These are phyloP conservation scores for Chromis chromis DNA, from an alignment of 2,797 vertebrate genomes.

Conservation along the genomic window DNA sequence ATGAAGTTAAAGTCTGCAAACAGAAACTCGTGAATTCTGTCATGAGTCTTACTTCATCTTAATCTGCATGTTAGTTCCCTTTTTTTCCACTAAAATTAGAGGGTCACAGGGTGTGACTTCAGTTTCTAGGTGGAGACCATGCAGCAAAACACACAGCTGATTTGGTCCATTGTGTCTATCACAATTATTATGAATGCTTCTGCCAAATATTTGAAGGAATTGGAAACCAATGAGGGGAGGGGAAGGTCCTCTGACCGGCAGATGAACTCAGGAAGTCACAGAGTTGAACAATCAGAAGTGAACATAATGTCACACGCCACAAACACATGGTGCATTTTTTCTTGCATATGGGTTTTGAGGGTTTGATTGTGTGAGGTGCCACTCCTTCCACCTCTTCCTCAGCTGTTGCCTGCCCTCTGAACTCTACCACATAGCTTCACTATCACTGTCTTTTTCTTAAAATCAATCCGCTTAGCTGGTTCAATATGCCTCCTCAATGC, in stretches of 20 bases:
- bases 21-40: neutral
- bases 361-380: neutral
- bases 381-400: conserved; percentile 22
- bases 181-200: conserved; percentile 28
- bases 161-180: conserved; percentile 13
- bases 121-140: conserved; percentile 33
- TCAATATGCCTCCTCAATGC: neutral
- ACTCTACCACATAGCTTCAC: conserved; percentile 30
- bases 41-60: neutral
- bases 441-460: conserved; percentile 7
- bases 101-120: neutral
- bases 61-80: neutral
- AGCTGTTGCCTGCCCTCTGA: conserved; percentile 55
- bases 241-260: conserved; percentile 16
- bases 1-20: neutral
- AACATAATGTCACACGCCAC: conserved; percentile 1
- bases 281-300: conserved; percentile 43
- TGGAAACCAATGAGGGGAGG: conserved; percentile 19
- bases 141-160: conserved; percentile 13
- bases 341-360: conserved; percentile 6
- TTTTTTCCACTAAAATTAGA: neutral
- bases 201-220: conserved; percentile 43
- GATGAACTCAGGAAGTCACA: conserved; percentile 44
- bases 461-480: neutral
- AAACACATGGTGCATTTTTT: conserved; percentile 2